These are phyloP conservation scores for Pelvicachromis taeniatus DNA, from an alignment of 2,113 vertebrate species.

Conservation along the genomic window DNA sequence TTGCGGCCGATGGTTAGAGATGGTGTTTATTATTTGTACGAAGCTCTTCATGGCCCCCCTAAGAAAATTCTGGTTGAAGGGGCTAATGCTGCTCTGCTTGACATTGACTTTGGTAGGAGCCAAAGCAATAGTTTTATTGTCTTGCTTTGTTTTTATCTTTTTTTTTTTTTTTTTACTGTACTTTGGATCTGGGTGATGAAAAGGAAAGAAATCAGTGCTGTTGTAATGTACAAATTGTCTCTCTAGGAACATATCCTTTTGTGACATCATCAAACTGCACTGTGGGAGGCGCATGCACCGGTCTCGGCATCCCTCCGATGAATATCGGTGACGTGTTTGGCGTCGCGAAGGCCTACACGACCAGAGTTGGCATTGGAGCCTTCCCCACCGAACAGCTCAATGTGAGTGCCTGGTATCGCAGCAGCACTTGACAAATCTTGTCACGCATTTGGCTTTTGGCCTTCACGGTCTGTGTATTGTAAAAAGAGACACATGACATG, in stretches of 20 bases:
- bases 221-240: neutral
- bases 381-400: conserved; percentile 97
- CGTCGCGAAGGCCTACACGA: conserved; percentile 94
- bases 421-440: neutral
- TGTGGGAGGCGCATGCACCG: conserved; percentile 89
- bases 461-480: neutral
- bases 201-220: neutral
- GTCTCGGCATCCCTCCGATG: conserved; percentile 89
- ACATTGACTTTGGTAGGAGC: conserved; percentile 93
- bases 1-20: conserved; percentile 95
- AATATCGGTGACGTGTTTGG: conserved; percentile 93
- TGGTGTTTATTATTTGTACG: conserved; percentile 95
- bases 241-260: conserved; percentile 92
- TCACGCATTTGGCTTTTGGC: neutral
- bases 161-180: neutral
- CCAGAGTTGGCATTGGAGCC: conserved; percentile 93
- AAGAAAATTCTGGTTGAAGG: conserved; percentile 97
- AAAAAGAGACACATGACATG: neutral
- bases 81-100: conserved; percentile 95
- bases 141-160: neutral
- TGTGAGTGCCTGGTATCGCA: conserved; percentile 69
- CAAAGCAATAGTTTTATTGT: neutral
- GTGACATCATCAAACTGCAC: conserved; percentile 99
- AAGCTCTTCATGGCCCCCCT: conserved; percentile 86
- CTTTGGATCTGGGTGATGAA: neutral